A percentile compares a stretch with the other conserved stretches of the same genome.
These are phyloP conservation scores for Tiaroga cobitis DNA, from an alignment of 2,797 vertebrate species.

Conservation along the genomic window DNA sequence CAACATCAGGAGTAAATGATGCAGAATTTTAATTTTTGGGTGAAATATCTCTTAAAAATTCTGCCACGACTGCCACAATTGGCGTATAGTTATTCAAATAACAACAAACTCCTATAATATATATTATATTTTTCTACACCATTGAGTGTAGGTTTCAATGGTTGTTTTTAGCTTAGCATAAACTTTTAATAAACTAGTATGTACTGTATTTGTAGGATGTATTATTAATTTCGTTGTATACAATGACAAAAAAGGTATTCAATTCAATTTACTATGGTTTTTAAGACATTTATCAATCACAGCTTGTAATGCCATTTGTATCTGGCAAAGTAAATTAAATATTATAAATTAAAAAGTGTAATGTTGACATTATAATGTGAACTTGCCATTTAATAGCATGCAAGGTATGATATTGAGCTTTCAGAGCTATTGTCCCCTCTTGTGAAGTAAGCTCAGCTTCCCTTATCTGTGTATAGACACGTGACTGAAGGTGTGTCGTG, in stretches of 20 bases:
- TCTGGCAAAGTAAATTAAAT: background rate
- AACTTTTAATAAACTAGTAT: background rate
- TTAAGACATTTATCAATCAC: background rate
- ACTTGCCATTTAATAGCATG: background rate
- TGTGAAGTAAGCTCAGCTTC: constrained; percentile 13
- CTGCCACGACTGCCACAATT: background rate
- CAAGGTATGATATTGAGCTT: background rate
- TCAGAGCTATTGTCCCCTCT: background rate
- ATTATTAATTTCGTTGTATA: too few species aligned
- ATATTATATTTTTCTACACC: background rate
- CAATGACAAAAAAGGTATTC: too few species aligned
- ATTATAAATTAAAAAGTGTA: background rate
- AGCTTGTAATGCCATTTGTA: background rate
- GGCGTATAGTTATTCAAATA: background rate
- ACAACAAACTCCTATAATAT: background rate
- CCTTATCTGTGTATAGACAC: constrained; percentile 16
- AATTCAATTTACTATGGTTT: background rate
- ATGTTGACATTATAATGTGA: background rate
- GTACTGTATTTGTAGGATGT: too few species aligned
- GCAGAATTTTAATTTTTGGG: background rate
- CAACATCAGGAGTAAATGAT: background rate
- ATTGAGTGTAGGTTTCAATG: background rate
- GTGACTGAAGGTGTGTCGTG: constrained; percentile 25
- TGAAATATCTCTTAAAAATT: background rate
- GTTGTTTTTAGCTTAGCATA: background rate